Base-by-base conservation (phyloP, 2,888 invertebrate species). In the Pandemis cinnamomeana region DNA sequence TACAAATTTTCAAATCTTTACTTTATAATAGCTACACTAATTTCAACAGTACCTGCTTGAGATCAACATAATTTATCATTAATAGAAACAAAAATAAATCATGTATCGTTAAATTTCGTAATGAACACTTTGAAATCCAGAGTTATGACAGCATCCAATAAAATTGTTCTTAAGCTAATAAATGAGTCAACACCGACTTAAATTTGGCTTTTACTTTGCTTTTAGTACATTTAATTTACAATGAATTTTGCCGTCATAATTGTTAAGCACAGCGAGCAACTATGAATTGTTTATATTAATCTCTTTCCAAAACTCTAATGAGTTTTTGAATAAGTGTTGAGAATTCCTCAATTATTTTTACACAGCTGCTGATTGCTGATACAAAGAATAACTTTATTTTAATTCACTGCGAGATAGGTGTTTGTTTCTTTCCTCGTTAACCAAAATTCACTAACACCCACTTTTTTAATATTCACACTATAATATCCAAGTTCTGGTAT, bases 61-160 rank as follows among this genome's bases (percentile, higher is more conserved):
- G 92, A 92, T 92, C 92, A 91, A 86, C 83, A 85, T 86, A 82
- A 84, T 83, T 86, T 82, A 85, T 83, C 84, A 80, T 79, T 81
- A 82, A n/a, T 64, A 60, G 8, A 46, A 72, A 67, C n/a, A 15
- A 63, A 44, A 44, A 63, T 41, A 44, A 76, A 44, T 55, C 7
- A 41, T 53, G 53, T 36, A 10, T 63, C 2, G 0, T 15, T 64
- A 55, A 51, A n/a, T n/a, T 51, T 51, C 51, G 6, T 51, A 51
- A 51, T n/a, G n/a, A n/a, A 51, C 51, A 6, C 46, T 11, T 11
- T 46, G 11, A 46, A 11, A 46, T 11, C 3, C 46, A 5, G 11
- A 62, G 5, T 51, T 48, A 7, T n/a, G 8, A 55, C 51, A 11
- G 44, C 13, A 64, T 66, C 13, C n/a, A 44, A 42, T n/a, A n/a